A percentile compares a stretch with the other conserved stretches of the same genome.
Conservation (phyloP, 2,888 invertebrate species). For the Drosophila infuscata region DNA sequence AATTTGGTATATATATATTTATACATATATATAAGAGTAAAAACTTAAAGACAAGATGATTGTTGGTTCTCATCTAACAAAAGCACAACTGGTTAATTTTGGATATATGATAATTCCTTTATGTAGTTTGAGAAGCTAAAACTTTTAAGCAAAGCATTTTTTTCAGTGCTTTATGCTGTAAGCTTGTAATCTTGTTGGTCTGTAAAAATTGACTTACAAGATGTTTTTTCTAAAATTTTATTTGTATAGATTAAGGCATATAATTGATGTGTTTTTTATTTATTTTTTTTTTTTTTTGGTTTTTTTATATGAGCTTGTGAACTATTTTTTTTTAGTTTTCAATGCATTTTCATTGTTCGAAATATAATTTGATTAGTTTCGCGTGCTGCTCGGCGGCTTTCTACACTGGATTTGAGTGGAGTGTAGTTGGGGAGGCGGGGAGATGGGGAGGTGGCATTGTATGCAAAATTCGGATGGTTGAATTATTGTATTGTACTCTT, state of each 20-base stretch:
- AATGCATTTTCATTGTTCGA: conserved; percentile 20
- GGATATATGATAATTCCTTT: neutral
- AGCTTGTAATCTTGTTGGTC: too few relatives aligned
- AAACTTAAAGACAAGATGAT: neutral
- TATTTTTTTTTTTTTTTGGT: too few relatives aligned
- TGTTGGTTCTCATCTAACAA: neutral
- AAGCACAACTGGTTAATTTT: neutral
- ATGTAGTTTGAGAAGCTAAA: neutral
- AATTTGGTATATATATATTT: neutral
- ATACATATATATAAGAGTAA: neutral
- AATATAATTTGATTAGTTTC: conserved; percentile 22
- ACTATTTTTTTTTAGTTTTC: conserved; percentile 1
- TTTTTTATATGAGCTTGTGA: conserved; percentile 6
- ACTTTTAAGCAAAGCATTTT: too few relatives aligned
- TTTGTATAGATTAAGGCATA: conserved; percentile 1
- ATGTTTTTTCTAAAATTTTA: neutral
- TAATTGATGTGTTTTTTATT: conserved; percentile 12
- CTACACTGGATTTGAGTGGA: neutral
- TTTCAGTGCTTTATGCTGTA: neutral
- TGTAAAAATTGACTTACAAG: neutral
- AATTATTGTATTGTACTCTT: conserved; percentile 13
- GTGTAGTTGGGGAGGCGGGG: neutral
- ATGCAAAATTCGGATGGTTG: conserved; percentile 44
- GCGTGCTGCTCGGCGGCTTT: conserved; percentile 17
- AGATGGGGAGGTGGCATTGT: conserved; percentile 28